Evolutionary conservation across 2,888 invertebrate genomes (phyloP), one percentile per base, ranked within the genome.

Genomic region (Elysia crispata): DNA sequence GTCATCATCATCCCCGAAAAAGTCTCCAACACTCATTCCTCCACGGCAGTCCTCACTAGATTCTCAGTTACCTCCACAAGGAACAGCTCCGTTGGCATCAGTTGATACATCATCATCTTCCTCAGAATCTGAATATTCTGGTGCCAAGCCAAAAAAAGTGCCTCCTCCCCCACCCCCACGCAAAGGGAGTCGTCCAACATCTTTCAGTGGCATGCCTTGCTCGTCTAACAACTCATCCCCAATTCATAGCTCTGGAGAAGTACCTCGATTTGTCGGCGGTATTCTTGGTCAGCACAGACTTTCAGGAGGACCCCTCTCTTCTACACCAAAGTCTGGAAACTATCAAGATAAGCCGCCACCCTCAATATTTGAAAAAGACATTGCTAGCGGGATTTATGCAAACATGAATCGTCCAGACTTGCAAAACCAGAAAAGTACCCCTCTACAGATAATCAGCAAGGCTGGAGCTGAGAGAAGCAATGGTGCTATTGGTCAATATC

Each of bases 81-180:
- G 23, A 18, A 23, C 66, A 25, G 18, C 66, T 28, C 25, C 23
- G 3, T 15, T 30, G 25, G 18, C 30, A 28, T 66, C 66, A 8
- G 66, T 66, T 23, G 28, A 25, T 66, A 30, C 66, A 25, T 25
- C 66, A 6, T 18, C 66, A 23, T 60, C 23, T 23, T 74, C 28
- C 49, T 49, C 67, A 28, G 23, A 18, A 31, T 57, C 67, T 28
- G n/a, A 25, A 31, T 66, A 75, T 20, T 13, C 67, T 11, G 31
- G 20, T 18, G 6, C n/a, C 5, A 85, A 84, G 75, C 85, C 84
- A 49, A 90, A 89, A 81, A 90, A 88, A 80, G 85, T 88, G 41
- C 91, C 91, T 1, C 91, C 91, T 15, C 91, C 91, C 5, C 91
- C 91, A 30, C 91, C 91, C 18, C 91, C 90, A 0, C 82, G 90